Base-by-base conservation (phyloP, 2,888 invertebrate genomes). In the Aplocera efformata region DNA sequence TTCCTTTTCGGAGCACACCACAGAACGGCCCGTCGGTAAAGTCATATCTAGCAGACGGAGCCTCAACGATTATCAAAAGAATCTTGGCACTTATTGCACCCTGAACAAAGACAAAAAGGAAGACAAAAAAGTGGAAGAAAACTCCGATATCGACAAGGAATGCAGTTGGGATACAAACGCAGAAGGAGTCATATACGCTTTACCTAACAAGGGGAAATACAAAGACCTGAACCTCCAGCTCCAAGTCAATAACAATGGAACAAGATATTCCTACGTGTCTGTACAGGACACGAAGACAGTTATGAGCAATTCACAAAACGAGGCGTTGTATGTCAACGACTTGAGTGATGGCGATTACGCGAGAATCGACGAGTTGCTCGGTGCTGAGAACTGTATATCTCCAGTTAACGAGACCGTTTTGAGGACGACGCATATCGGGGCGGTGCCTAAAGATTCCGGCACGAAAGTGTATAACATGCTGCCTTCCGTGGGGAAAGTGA, bases 101-200 rank as follows among this genome's bases (percentile, higher is more conserved):
- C 52, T 78, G 29, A 63, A 70, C 0, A 76, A 73, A 35, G 58
- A 64, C 1, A 79, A 78, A 8, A 67, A 64, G 22, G 45, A 52
- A 1, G 66, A 72, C 1, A 82, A 83, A 35, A 75, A 73, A 0
- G 84, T 83, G 1, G 89, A 90, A 34, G 79, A 77, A 13, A 84
- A 80, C 38, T 63, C 76, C 0, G 89, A 86, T 48, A 89, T 89
- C 9, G 90, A 91, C 21, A 90, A 90, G 28, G 90, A 91, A 58
- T 90, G 90, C 43, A 89, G 88, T 54, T 91, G 91, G 72, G 91
- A 90, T 10, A 91, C 86, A 0, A 88, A 89, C 42, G 88, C 88
- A 0, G 88, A 88, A 55, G 89, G 89, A 0, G 89, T 89, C 0
- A 89, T 89, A 7, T 89, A 89, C 55, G 89, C 89, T 6, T 60